Evolutionary conservation across 2,888 invertebrate genomes (phyloP).

Genomic region (Epinotia brunnichana): DNA sequence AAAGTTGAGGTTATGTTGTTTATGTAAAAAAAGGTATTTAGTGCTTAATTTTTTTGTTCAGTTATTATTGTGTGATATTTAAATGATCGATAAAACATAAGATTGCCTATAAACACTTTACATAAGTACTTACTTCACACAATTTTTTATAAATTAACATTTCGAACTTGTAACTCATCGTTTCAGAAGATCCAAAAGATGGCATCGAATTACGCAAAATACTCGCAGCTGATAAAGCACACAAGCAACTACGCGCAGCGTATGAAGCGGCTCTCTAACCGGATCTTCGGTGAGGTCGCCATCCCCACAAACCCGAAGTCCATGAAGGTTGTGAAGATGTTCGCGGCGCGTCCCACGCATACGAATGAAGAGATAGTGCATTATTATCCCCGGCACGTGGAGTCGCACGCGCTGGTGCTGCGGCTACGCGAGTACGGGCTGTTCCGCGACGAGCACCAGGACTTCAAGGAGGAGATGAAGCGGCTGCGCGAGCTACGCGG

Average conservation of each 20-base stretch:
- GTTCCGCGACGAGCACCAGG: slow-evolving; percentile 94
- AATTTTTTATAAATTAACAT: neutral
- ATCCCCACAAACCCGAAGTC: slow-evolving; percentile 89
- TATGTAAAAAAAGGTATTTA: slow-evolving; percentile 15
- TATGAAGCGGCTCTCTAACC: slow-evolving; percentile 93
- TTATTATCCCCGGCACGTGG: slow-evolving; percentile 94
- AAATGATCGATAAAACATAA: neutral
- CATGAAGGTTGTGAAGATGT: slow-evolving; percentile 91
- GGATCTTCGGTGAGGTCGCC: slow-evolving; percentile 94
- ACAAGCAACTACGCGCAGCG: slow-evolving; percentile 91
- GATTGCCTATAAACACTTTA: neutral
- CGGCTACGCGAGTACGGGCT: slow-evolving; percentile 90
- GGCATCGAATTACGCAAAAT: slow-evolving; percentile 87
- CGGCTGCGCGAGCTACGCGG: slow-evolving; percentile 90
- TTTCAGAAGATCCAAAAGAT: slow-evolving; percentile 50
- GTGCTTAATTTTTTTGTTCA: neutral
- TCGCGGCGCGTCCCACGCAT: slow-evolving; percentile 89
- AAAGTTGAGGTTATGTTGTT: slow-evolving; percentile 28
- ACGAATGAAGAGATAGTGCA: slow-evolving; percentile 88
- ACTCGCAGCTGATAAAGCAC: slow-evolving; percentile 87
- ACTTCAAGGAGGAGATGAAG: slow-evolving; percentile 94
- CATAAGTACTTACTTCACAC: neutral
- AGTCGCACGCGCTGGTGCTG: slow-evolving; percentile 89
- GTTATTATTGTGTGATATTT: neutral
- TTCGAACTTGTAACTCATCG: neutral